These are phyloP conservation scores for Anthrax anthrax DNA, from an alignment of 2,888 invertebrate species.

Conservation along the genomic window DNA sequence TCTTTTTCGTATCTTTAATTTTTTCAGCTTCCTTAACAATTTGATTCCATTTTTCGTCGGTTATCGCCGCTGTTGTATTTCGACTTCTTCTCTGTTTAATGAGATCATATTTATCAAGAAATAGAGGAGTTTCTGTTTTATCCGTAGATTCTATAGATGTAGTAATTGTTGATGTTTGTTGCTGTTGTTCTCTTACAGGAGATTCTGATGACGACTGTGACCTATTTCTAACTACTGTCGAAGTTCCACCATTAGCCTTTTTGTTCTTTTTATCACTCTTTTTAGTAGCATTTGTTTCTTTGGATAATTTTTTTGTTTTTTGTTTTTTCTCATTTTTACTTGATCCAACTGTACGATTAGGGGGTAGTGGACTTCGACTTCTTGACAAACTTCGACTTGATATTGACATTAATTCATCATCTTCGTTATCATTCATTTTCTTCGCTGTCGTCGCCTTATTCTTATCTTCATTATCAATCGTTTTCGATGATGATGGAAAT, in stretches of 20 bases:
- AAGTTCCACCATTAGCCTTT: neutral
- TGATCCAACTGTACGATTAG: neutral
- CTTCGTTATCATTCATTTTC: slow-evolving; percentile 15
- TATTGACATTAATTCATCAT: slow-evolving; percentile 24
- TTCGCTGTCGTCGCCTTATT: neutral
- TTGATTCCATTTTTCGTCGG: slow-evolving; percentile 20
- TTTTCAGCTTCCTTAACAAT: slow-evolving; percentile 19
- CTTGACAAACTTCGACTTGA: slow-evolving; percentile 20
- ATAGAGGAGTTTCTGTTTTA: slow-evolving; percentile 21
- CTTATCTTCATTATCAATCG: neutral
- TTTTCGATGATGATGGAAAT: neutral
- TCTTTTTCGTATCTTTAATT: slow-evolving; percentile 17
- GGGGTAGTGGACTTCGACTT: slow-evolving; percentile 1
- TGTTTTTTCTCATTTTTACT: neutral
- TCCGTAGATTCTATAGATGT: neutral
- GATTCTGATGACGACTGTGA: neutral
- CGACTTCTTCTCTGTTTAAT: slow-evolving; percentile 45
- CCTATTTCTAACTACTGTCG: neutral
- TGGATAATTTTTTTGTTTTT: neutral
- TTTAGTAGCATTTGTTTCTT: neutral
- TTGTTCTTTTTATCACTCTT: neutral
- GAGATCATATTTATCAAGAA: slow-evolving; percentile 45
- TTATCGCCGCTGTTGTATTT: slow-evolving; percentile 8
- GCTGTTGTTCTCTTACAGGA: neutral
- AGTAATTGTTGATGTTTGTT: neutral